phyloP scores from a whole-genome alignment of 2,888 invertebrate species.

The Watsonalla cultraria region DNA sequence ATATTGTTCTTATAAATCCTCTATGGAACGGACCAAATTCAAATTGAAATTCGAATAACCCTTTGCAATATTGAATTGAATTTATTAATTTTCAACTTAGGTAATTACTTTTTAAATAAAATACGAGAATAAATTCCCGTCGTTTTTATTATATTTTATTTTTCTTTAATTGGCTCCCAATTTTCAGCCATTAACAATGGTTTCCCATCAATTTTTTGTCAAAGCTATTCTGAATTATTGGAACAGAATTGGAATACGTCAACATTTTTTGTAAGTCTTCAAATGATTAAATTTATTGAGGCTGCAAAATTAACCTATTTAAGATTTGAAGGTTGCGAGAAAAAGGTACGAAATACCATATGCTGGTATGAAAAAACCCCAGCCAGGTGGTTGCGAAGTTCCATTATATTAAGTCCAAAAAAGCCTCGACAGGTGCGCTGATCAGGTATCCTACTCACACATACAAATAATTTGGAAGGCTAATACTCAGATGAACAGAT shows the following conservation, averaged over 20 bases:
- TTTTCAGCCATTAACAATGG: not conserved
- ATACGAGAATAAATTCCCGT: not conserved
- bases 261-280: no score
- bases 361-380: conserved; percentile 20
- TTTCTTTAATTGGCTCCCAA: not conserved
- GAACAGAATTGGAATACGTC: no score
- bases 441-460: conserved; percentile 23
- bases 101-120: not conserved
- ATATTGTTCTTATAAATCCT: conserved; percentile 44
- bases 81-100: conserved; percentile 18
- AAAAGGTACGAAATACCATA: conserved; percentile 14
- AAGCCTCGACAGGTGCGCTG: conserved; percentile 58
- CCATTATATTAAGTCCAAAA: conserved; percentile 39
- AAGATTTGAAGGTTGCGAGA: not conserved
- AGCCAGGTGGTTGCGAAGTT: conserved; percentile 32
- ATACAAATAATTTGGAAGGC: conserved; percentile 22
- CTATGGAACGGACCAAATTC: conserved; percentile 19
- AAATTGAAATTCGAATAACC: conserved; percentile 30
- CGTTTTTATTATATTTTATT: not conserved
- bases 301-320: not conserved
- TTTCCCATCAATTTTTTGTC: not conserved
- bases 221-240: no score
- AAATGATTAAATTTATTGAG: no score
- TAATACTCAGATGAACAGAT: conserved; percentile 21
- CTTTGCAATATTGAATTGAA: conserved; percentile 22